These are phyloP conservation scores for Blastobasis lacticolella DNA, from an alignment of 2,888 invertebrate species.

Conservation along the genomic window DNA sequence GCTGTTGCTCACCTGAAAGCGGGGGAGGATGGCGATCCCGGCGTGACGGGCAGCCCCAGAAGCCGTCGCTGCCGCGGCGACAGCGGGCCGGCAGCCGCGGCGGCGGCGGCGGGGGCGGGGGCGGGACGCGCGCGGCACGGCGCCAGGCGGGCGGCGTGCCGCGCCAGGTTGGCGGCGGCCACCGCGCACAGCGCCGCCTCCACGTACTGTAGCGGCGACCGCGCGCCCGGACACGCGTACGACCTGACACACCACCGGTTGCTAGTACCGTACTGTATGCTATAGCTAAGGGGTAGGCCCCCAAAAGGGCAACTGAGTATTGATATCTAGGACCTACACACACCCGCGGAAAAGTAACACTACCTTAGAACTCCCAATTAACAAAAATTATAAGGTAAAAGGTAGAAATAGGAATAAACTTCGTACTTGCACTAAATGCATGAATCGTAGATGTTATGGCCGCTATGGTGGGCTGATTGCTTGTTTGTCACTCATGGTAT, in stretches of 20 bases:
- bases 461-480: too few relatives aligned
- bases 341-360: too few relatives aligned
- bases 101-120: neutral
- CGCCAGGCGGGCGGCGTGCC: neutral
- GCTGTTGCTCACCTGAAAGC: neutral
- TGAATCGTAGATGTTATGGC: too few relatives aligned
- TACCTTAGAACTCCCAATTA: too few relatives aligned
- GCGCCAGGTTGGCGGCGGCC: neutral
- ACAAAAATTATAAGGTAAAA: too few relatives aligned
- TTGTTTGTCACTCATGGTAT: too few relatives aligned
- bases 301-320: too few relatives aligned
- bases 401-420: too few relatives aligned
- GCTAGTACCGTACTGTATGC: too few relatives aligned
- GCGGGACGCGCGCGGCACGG: neutral
- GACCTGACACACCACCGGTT: slow-evolving; percentile 23
- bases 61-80: neutral
- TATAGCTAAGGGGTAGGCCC: too few relatives aligned
- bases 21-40: neutral
- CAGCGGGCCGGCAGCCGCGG: neutral
- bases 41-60: neutral
- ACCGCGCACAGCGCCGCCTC: slow-evolving; percentile 18
- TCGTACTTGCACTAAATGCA: too few relatives aligned
- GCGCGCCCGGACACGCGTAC: slow-evolving; percentile 56
- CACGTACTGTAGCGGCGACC: slow-evolving; percentile 41
- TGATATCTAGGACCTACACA: too few relatives aligned